These are phyloP conservation scores for Lepilemur ruficaudatus DNA, from an alignment of 2,797 vertebrate genomes.

Conservation along the genomic window DNA sequence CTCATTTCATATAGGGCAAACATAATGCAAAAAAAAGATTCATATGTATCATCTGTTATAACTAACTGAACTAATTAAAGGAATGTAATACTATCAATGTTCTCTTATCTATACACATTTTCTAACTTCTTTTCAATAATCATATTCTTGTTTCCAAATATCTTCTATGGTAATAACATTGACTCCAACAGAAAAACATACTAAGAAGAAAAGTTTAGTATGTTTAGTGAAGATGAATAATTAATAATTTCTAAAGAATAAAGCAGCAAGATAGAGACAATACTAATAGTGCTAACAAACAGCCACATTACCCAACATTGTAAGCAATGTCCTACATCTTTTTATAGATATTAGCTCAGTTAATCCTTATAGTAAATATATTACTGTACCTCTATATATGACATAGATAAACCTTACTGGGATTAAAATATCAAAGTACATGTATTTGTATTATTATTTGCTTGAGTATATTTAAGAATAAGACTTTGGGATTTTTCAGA, in stretches of 20 bases:
- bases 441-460: background rate
- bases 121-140: background rate
- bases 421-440: background rate
- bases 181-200: background rate
- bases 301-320: background rate
- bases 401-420: background rate
- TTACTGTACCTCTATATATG: background rate
- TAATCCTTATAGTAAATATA: background rate
- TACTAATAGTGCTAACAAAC: background rate
- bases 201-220: background rate
- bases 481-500: background rate
- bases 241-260: background rate
- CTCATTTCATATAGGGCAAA: background rate
- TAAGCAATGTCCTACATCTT: background rate
- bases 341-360: background rate
- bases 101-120: background rate
- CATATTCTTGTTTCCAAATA: background rate
- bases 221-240: background rate
- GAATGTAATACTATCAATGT: background rate
- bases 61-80: background rate
- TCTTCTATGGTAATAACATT: background rate
- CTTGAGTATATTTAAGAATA: background rate
- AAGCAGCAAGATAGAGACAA: background rate
- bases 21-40: background rate
- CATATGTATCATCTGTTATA: background rate